Evolutionary conservation across 2,113 vertebrate genomes (phyloP), one percentile per base, ranked within the genome.

Genomic region (Festucalex cinctus): DNA sequence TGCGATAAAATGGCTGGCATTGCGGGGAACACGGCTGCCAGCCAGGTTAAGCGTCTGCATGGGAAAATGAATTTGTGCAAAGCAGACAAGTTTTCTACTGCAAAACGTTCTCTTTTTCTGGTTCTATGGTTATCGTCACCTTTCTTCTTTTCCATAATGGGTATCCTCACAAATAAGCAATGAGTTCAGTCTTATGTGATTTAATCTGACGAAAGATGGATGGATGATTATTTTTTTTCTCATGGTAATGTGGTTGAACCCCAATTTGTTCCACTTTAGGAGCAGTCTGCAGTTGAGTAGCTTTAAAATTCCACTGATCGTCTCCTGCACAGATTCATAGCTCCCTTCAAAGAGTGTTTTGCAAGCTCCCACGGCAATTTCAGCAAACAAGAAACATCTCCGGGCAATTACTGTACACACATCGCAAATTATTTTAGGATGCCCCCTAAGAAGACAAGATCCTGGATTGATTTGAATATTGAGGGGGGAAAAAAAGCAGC

Each of bases 311-410:
- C 62, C 39, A 20, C 53, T 3, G 17, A 56, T 10, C 19, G 5
- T 54, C 41, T 68, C 59, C 13, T 65, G n/a, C 71, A 65, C 39
- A 68, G 37, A 68, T 68, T 72, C 54, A 49, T 53, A 56, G 19
- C 39, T 78, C 53, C 60, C 80, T 81, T 82, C 56, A 77, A 85
- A 83, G 57, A 26, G 3, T 74, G 73, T 59, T 60, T 69, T 53
- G 28, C 43, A 61, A 28, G 60, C 75, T 81, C 76, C 64, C 70
- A 43, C 71, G 68, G 71, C 64, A 71, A 67, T 68, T 65, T 53
- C 19, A 46, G 58, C 74, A 81, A 85, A 77, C 67, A 74, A 69
- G 51, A 81, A 78, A 73, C 63, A 84, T 70, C 78, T 70, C 43
- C 53, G 41, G 76, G 73, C 78, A 73, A 57, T 65, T 56, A 57